phyloP scores from a whole-genome alignment of 2,113 vertebrate genomes.

The Mandrillus leucophaeus region DNA sequence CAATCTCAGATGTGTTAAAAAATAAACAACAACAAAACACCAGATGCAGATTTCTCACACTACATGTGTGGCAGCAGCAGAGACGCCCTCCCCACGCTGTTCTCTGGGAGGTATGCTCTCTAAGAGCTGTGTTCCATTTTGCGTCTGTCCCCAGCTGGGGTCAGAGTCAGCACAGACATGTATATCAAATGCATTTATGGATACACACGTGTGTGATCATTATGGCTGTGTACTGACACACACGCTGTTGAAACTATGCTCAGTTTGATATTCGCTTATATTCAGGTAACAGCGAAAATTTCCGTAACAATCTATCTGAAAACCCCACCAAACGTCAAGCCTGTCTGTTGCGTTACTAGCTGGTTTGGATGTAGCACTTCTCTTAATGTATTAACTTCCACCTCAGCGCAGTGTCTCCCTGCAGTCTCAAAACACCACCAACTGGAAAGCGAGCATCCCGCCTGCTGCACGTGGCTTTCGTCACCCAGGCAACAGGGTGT shows the following conservation, averaged over 20 bases:
- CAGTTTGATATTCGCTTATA: neutral
- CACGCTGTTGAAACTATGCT: fast-evolving
- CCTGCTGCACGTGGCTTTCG: constrained; percentile 18
- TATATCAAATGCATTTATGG: fast-evolving
- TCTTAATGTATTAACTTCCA: constrained; percentile 6
- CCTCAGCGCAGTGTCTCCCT: constrained; percentile 21
- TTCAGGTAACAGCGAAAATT: neutral
- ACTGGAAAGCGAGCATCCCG: constrained; percentile 55
- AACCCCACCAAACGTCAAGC: neutral
- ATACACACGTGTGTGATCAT: neutral
- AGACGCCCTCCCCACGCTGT: neutral
- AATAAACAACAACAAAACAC: neutral
- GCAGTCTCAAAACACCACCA: constrained; percentile 41
- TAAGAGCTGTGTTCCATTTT: neutral
- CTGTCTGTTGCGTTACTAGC: neutral
- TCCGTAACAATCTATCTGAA: constrained; percentile 5
- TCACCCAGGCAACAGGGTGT: constrained; percentile 68
- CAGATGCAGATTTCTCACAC: neutral
- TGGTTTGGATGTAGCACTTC: neutral
- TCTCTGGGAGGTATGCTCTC: neutral
- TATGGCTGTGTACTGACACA: fast-evolving
- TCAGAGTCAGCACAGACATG: neutral
- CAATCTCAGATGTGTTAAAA: neutral
- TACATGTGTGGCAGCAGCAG: neutral
- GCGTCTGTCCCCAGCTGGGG: neutral